These are phyloP conservation scores for Doris montereyensis DNA, from an alignment of 2,888 invertebrate genomes.

Conservation along the genomic window DNA sequence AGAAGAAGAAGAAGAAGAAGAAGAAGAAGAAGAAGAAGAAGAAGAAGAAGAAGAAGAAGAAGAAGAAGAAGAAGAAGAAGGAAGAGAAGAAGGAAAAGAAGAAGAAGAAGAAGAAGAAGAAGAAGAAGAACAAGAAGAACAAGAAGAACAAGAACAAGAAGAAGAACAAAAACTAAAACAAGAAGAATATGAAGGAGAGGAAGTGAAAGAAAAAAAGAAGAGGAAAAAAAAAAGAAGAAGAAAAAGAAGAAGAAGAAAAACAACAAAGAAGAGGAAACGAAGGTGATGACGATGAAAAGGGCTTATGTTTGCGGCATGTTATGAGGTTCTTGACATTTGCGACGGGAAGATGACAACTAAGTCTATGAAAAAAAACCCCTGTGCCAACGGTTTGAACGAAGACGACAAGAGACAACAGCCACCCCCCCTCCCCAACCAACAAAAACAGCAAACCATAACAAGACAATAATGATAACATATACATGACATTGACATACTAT, in stretches of 20 bases:
- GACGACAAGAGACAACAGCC: too few species aligned
- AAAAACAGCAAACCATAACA: too few species aligned
- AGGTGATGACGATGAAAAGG: too few species aligned
- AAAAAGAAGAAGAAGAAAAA: not conserved
- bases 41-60: slow-evolving; percentile 9
- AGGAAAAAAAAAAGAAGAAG: not conserved
- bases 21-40: not conserved
- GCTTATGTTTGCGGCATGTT: too few species aligned
- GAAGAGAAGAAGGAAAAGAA: not conserved
- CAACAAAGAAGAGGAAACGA: too few species aligned
- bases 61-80: not conserved
- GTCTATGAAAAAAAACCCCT: too few species aligned
- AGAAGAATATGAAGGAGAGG: not conserved
- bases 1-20: not conserved
- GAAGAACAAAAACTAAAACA: not conserved
- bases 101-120: not conserved
- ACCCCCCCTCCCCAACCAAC: too few species aligned
- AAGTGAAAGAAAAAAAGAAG: not conserved
- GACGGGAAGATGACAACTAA: too few species aligned
- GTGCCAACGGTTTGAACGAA: too few species aligned
- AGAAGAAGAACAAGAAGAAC: not conserved
- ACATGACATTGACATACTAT: too few species aligned
- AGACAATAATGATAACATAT: too few species aligned
- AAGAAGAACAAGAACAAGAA: not conserved
- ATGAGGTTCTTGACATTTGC: too few species aligned